Evolutionary conservation across 1,140 invertebrate species (phyloP).

Genomic region (Paramacrobiotus metropolitanus): DNA sequence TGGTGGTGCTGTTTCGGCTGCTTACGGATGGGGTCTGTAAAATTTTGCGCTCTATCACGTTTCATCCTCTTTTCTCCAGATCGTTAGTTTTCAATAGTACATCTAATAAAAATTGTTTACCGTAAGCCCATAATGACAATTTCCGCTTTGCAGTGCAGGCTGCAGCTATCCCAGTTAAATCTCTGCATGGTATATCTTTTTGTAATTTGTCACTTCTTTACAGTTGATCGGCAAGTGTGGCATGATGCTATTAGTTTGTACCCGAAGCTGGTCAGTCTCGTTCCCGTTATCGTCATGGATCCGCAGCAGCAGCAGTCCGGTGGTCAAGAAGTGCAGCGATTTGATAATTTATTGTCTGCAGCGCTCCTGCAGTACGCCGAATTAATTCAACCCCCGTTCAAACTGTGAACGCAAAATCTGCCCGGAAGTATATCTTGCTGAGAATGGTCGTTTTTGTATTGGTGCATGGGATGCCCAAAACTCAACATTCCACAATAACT

Average conservation of each 20-base stretch:
- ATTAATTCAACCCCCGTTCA: conserved; percentile 1
- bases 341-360: not conserved
- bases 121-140: no score
- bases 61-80: no score
- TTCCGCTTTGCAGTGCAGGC: no score
- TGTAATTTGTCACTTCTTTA: not conserved
- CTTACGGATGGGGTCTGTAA: not conserved
- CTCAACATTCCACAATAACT: no score
- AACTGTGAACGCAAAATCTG: not conserved
- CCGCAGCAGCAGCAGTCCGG: not conserved
- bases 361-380: not conserved
- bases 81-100: no score
- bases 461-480: no score
- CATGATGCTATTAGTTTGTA: not conserved
- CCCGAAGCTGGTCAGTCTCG: not conserved
- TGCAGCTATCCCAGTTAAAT: no score
- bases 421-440: no score
- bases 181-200: not conserved
- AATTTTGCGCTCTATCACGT: no score
- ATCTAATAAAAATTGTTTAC: no score
- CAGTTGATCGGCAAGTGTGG: conserved; percentile 1
- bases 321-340: no score
- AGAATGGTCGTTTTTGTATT: no score
- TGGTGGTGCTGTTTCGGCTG: not conserved
- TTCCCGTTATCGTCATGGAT: not conserved